Base-by-base conservation (phyloP, 2,888 invertebrate genomes). In the Hydriomena furcata region DNA sequence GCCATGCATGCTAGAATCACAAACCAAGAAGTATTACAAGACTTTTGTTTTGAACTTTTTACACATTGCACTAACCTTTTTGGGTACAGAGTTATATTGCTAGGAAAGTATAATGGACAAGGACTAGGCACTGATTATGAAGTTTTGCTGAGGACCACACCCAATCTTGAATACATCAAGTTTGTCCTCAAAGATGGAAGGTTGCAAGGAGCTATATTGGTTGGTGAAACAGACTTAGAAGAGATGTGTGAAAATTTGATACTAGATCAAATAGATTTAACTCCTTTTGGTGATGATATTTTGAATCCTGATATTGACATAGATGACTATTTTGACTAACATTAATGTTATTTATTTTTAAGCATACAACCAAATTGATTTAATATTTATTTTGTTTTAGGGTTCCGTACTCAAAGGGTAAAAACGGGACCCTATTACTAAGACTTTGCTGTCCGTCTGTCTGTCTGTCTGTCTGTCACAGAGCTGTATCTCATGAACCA, bases 241-340 rank as follows among this genome's bases (percentile, higher is more conserved):
- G 99, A 99, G 90, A 98, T 97, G 79, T 97, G 98, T 84, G 99
- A 99, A 88, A 99, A 99, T 91, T 92, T 99, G 53, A 99, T 99
- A 71, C 91, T 99, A 23, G 97, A 99, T 91, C 95, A 98, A 77
- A 92, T 98, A 51, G 98, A 99, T 88, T 90, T 99, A 50, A 94
- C 94, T 45, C 91, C 93, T 6, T 96, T 95, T 80, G 98, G 97
- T 46, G 97, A 98, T 79, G 95, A 98, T 80, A 94, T 99, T 64
- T 91, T 99, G 5, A 95, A 99, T 91, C 98, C 99, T 11, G 93
- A 96, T 76, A 95, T 99, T 72, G 99, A 99, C 79, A 97, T 99
- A 71, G 99, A 99, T 84, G 99, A 99, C 91, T 99, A 98, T 89
- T 99, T 99, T 93, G 99, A 99, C 92, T 99, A 48, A 12, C 8